Conservation (phyloP, 2,888 invertebrate genomes). For the Sepiola atlantica region DNA sequence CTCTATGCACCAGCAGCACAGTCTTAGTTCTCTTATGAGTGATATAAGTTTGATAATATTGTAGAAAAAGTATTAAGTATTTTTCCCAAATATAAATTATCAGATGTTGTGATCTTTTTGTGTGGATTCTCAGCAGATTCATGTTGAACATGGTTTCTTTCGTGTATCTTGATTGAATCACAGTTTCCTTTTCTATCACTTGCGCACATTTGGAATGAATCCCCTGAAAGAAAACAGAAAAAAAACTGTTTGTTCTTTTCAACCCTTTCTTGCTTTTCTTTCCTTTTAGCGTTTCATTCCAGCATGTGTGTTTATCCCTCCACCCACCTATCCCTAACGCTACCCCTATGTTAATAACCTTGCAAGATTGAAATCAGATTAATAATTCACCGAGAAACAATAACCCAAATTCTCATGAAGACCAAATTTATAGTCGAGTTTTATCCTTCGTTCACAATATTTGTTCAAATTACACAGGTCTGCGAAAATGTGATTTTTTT, state of each 20-base stretch:
- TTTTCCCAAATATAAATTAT: no score
- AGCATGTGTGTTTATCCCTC: background rate
- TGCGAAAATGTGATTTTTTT: background rate
- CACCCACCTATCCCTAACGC: background rate
- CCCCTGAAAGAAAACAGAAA: background rate
- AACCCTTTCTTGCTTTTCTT: background rate
- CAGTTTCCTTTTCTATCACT: background rate
- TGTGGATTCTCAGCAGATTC: background rate
- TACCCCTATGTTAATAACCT: background rate
- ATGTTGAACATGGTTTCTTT: background rate
- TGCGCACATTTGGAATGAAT: conserved; percentile 20
- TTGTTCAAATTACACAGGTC: background rate
- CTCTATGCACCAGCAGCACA: no score
- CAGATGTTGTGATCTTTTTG: background rate
- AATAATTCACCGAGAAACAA: background rate
- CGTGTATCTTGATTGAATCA: background rate
- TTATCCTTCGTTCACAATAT: background rate
- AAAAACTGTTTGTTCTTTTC: background rate
- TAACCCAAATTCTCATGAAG: background rate
- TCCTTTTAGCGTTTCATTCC: background rate
- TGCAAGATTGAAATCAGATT: background rate
- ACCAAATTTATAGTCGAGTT: background rate
- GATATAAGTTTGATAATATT: no score
- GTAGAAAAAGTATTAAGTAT: no score
- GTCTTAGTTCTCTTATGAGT: no score